Conservation (phyloP, 2,113 vertebrate species). For the Coptodon rendalli region DNA sequence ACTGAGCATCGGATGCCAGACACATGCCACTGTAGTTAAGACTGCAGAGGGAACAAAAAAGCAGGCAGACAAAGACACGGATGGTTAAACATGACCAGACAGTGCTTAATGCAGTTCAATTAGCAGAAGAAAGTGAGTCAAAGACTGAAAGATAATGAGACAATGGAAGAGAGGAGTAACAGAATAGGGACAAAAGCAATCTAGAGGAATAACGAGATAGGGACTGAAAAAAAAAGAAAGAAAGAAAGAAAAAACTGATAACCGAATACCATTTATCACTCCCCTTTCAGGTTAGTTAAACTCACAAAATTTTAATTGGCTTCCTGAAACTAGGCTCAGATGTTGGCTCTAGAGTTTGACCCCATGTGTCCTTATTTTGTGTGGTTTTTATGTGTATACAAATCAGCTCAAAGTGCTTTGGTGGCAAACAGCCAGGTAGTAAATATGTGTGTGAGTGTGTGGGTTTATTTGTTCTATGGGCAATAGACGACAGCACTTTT, state of each 20-base stretch:
- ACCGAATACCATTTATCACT: neutral
- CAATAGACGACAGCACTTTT: neutral
- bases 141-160: neutral
- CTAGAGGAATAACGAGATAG: neutral
- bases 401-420: constrained; percentile 44
- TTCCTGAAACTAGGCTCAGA: neutral
- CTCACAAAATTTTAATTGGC: neutral
- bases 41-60: constrained; percentile 62
- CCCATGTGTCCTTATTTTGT: neutral
- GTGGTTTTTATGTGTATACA: neutral
- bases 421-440: constrained; percentile 36
- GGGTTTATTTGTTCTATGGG: neutral
- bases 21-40: constrained; percentile 96
- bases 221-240: neutral
- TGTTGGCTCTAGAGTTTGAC: neutral
- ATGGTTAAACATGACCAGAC: neutral
- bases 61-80: neutral
- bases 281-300: neutral
- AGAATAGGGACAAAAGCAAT: neutral
- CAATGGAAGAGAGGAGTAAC: neutral
- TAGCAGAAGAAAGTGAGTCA: neutral
- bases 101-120: neutral
- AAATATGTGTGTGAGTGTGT: neutral
- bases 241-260: neutral
- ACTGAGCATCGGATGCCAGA: constrained; percentile 91